A percentile compares a stretch with the other conserved stretches of the same genome.
These are phyloP conservation scores for Engystomops pustulosus DNA, from an alignment of 2,113 vertebrate genomes.

Conservation along the genomic window DNA sequence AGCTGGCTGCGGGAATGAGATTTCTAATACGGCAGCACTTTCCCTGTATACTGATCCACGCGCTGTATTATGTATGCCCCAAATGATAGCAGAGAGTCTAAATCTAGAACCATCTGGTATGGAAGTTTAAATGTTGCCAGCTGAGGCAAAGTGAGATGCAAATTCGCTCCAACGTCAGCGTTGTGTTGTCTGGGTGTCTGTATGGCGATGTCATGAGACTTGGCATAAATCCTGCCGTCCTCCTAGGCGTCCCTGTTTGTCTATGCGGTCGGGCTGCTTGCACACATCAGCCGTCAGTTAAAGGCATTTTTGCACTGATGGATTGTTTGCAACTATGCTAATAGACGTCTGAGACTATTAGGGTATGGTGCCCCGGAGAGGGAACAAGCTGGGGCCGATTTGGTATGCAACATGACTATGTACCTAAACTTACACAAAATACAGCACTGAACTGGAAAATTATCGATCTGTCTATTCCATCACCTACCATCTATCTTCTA, in stretches of 20 bases:
- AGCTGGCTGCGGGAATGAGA: conserved; percentile 18
- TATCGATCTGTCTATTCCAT: no score
- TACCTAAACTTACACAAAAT: no score
- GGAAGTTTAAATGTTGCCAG: conserved; percentile 44
- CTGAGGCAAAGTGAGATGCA: conserved; percentile 33
- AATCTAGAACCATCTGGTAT: conserved; percentile 57
- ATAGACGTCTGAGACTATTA: no score
- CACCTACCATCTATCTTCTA: background rate
- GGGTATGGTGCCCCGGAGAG: no score
- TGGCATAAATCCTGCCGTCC: conserved; percentile 20
- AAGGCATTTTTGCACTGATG: background rate
- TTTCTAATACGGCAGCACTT: conserved; percentile 48
- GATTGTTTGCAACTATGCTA: no score
- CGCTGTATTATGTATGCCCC: conserved; percentile 56
- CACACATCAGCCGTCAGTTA: background rate
- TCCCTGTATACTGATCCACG: conserved; percentile 5
- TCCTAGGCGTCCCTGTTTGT: conserved; percentile 6
- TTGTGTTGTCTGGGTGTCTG: conserved; percentile 26
- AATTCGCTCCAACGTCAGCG: conserved; percentile 31
- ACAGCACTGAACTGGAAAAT: no score
- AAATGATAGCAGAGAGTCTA: conserved; percentile 53
- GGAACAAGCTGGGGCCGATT: no score
- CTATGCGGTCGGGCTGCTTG: background rate
- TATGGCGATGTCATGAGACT: conserved; percentile 41
- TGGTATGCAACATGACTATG: no score